Percentiles rank a stretch among this genome's conserved stretches.
These are phyloP conservation scores for Australoheros scitulus DNA, from an alignment of 2,113 vertebrate genomes.

Conservation along the genomic window DNA sequence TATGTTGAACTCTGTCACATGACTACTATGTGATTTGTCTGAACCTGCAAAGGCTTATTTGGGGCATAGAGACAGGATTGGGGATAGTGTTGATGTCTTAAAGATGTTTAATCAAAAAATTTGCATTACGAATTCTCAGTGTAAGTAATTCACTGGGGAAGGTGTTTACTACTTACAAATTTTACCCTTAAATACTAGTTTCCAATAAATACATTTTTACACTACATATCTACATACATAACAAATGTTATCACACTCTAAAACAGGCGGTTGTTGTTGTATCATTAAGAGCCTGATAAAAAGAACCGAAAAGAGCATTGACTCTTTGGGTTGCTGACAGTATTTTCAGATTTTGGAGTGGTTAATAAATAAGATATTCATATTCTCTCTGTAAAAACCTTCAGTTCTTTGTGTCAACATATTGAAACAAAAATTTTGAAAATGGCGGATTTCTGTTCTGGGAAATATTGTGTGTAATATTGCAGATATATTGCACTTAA, in stretches of 20 bases:
- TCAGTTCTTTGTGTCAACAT: not conserved
- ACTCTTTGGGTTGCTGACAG: not conserved
- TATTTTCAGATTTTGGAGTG: not conserved
- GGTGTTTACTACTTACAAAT: not conserved
- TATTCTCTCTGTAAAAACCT: not conserved
- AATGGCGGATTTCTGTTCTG: not conserved
- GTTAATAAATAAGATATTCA: not conserved
- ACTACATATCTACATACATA: no score
- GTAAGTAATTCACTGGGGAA: not conserved
- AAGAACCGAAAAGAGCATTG: not conserved
- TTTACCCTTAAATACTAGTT: not conserved
- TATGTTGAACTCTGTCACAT: not conserved
- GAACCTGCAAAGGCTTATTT: not conserved
- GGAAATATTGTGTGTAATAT: not conserved
- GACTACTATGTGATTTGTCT: not conserved
- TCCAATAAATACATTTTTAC: no score
- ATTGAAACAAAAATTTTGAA: not conserved
- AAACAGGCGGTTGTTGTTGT: no score
- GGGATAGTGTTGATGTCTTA: not conserved
- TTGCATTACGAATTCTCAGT: not conserved
- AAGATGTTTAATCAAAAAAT: not conserved
- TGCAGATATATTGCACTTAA: not conserved
- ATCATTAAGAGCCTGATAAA: no score
- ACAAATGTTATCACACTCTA: no score
- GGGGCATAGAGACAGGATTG: not conserved